Evolutionary conservation across 1,140 invertebrate species (phyloP), one percentile per base, ranked within the genome.

Genomic region (Gonioctena quinquepunctata): DNA sequence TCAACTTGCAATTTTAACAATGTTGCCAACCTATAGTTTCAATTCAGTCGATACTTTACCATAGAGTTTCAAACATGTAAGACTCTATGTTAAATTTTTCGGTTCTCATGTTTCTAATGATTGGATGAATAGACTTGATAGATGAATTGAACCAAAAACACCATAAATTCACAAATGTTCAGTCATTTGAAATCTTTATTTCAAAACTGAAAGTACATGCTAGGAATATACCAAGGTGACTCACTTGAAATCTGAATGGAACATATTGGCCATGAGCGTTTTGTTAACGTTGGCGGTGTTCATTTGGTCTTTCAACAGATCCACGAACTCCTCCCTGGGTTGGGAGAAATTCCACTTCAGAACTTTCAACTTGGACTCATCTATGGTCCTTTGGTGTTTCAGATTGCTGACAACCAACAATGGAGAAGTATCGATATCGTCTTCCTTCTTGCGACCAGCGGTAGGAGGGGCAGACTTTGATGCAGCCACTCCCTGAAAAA

Each of bases 261-360:
- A 98, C 90, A 99, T 95, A 76, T 97, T 94, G 0, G 91, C 87
- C 74, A 96, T 90, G 1, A 98, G 85, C 66, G 88, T 90, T 80
- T 92, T 94, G 81, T 96, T 97, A 22, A 98, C 89, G 76, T 92
- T 92, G 0, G 94, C 94, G 11, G 89, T 88, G 1, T 89, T 89
- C 95, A 99, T 98, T 80, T 98, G 94, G 74, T 95, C 93, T 76
- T 92, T 93, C 11, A 99, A 83, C 68, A 97, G 88, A 25, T 97
- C 94, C 18, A 96, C 92, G 84, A 98, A 99, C 79, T 99, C 97
- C 80, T 94, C 92, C 25, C 95, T 86, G 0, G 97, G 96, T 0
- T 93, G 90, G 0, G 93, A 93, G 78, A 99, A 99, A 79, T 98
- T 98, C 97, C 97, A 99, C 83, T 97, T 97, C 2, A 99, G 85